Conservation (phyloP, 2,797 vertebrate species). For the Amazona finschi region DNA sequence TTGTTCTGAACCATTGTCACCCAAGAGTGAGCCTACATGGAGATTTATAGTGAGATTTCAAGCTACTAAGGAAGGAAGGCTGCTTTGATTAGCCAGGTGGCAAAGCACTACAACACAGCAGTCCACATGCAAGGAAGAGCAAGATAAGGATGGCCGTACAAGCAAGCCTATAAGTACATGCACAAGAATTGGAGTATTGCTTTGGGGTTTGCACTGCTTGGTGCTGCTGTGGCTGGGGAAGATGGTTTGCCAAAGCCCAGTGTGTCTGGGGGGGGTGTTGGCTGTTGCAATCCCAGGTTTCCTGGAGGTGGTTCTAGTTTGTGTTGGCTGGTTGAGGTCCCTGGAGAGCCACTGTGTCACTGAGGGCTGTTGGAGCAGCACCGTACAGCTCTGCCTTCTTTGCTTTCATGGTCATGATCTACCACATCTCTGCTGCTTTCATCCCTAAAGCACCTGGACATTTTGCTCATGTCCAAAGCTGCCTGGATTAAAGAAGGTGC, state of each 20-base stretch:
- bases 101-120: neutral
- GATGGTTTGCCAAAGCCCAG: neutral
- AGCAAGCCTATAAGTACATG: rapidly evolving
- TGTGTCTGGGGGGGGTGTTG: neutral
- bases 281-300: neutral
- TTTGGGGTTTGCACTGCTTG: rapidly evolving
- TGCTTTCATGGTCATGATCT: neutral
- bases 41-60: neutral
- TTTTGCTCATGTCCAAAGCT: neutral
- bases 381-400: neutral
- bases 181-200: neutral
- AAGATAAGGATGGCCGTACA: neutral
- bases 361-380: neutral
- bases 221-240: neutral
- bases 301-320: neutral
- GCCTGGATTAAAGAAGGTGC: neutral
- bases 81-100: neutral
- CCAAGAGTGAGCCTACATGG: neutral
- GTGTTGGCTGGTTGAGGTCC: neutral
- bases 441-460: neutral
- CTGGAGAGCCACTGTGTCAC: neutral
- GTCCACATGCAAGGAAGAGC: neutral
- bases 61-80: neutral
- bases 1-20: constrained; percentile 17
- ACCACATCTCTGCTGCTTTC: neutral